A percentile compares a stretch with the other conserved stretches of the same genome.
Evolutionary conservation across 64 coral and sea anemone genomes (phyloP).

Genomic region (Astreopora myriophthalma): DNA sequence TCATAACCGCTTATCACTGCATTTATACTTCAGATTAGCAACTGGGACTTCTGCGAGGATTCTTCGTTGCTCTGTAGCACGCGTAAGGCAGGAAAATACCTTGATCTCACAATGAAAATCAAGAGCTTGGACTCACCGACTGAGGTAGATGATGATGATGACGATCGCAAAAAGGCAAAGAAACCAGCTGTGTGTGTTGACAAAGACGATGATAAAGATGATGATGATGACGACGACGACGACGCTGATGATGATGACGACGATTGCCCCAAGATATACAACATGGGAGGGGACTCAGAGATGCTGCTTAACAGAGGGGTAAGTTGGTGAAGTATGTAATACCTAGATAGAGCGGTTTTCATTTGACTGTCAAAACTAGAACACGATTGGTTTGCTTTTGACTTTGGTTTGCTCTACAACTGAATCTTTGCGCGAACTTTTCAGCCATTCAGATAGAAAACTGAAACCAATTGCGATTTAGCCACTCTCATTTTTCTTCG

Average conservation of each 20-base stretch:
- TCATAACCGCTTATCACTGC: background rate
- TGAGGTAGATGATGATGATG: conserved; percentile 15
- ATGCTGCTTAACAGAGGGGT: conserved; percentile 46
- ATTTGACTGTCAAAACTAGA: too few relatives aligned
- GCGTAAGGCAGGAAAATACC: conserved; percentile 1
- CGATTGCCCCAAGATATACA: background rate
- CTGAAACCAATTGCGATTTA: too few relatives aligned
- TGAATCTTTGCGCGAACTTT: too few relatives aligned
- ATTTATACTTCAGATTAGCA: background rate
- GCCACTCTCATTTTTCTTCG: too few relatives aligned
- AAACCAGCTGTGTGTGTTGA: background rate
- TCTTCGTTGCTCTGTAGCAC: background rate
- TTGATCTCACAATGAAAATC: background rate
- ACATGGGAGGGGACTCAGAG: conserved; percentile 21
- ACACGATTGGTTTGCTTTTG: too few relatives aligned
- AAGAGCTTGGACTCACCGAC: conserved; percentile 18
- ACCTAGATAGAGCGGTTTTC: too few relatives aligned
- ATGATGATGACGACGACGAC: background rate
- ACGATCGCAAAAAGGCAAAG: background rate
- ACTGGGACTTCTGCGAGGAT: conserved; percentile 31
- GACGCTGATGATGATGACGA: conserved; percentile 31
- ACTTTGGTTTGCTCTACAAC: too few relatives aligned
- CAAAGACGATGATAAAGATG: background rate
- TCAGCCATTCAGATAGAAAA: too few relatives aligned
- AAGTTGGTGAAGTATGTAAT: background rate